A percentile compares a stretch with the other conserved stretches of the same genome.
Conservation (phyloP, 1,140 invertebrate genomes). For the Teleopsis dalmanni region DNA sequence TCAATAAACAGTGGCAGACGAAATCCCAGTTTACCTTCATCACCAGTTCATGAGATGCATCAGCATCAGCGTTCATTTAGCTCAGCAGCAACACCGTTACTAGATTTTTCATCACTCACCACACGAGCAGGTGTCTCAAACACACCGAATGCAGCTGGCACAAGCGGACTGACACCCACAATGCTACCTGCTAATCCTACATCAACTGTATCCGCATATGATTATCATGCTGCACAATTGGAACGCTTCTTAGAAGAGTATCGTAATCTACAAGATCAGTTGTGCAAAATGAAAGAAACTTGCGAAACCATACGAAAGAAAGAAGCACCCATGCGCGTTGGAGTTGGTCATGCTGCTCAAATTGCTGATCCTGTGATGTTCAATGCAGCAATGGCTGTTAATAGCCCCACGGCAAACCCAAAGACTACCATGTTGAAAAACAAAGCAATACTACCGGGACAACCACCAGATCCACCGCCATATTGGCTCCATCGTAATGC, state of each 20-base stretch:
- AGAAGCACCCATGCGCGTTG: constrained; percentile 41
- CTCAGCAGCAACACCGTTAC: constrained; percentile 37
- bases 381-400: constrained; percentile 25
- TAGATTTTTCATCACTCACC: constrained; percentile 34
- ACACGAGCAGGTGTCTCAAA: constrained; percentile 22
- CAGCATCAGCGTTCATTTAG: constrained; percentile 38
- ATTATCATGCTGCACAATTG: constrained; percentile 67
- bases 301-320: constrained; percentile 57
- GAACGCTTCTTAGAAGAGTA: constrained; percentile 71
- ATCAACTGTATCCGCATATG: constrained; percentile 48
- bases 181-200: constrained; percentile 6
- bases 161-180: constrained; percentile 31
- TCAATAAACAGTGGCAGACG: constrained; percentile 8
- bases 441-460: constrained; percentile 49
- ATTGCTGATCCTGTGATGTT: constrained; percentile 43
- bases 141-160: constrained; percentile 8
- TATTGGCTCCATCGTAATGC: constrained; percentile 42
- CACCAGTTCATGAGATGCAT: constrained; percentile 24
- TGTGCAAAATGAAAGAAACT: constrained; percentile 69
- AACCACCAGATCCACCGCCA: constrained; percentile 40
- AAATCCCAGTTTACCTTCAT: constrained; percentile 33
- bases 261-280: constrained; percentile 61
- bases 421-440: constrained; percentile 51
- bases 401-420: constrained; percentile 42
- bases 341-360: constrained; percentile 41